Evolutionary conservation across 2,888 invertebrate genomes (phyloP).

Genomic region (Horisme vitalbata): DNA sequence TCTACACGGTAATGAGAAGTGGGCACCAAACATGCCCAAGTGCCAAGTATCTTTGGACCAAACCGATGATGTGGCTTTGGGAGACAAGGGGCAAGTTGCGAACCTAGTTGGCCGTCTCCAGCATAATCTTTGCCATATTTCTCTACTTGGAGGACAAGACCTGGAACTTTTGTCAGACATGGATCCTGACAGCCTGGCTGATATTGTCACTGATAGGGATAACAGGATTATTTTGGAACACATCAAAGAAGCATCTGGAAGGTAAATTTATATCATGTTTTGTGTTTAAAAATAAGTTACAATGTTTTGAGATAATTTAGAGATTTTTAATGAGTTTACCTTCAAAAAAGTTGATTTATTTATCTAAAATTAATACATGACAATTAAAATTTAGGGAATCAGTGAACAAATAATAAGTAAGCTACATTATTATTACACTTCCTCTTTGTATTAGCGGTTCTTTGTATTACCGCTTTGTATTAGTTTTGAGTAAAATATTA

Average conservation of each 20-base stretch:
- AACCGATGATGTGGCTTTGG: conserved; percentile 79
- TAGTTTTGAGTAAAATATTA: too few relatives aligned
- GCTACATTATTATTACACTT: too few relatives aligned
- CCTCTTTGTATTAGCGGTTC: too few relatives aligned
- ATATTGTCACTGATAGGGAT: conserved; percentile 89
- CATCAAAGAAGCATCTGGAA: conserved; percentile 92
- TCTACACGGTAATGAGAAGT: conserved; percentile 89
- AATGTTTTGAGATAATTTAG: too few relatives aligned
- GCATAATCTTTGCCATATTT: conserved; percentile 92
- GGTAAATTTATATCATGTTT: conserved; percentile 61
- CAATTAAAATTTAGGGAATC: too few relatives aligned
- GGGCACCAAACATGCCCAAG: conserved; percentile 85
- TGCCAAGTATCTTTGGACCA: conserved; percentile 85
- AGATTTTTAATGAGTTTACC: too few relatives aligned
- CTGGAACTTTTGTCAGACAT: conserved; percentile 93
- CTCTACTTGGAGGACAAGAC: conserved; percentile 91
- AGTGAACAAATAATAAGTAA: too few relatives aligned
- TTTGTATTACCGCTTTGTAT: too few relatives aligned
- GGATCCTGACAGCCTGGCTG: conserved; percentile 94
- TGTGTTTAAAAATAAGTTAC: too few relatives aligned
- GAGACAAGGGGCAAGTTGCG: conserved; percentile 85
- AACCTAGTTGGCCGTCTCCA: conserved; percentile 90
- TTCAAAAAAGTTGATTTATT: not conserved
- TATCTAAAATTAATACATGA: conserved; percentile 2
- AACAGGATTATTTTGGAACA: conserved; percentile 90